A percentile compares a stretch with the other conserved stretches of the same genome.
phyloP scores from a whole-genome alignment of 2,113 vertebrate genomes.

The Myxocyprinus asiaticus region DNA sequence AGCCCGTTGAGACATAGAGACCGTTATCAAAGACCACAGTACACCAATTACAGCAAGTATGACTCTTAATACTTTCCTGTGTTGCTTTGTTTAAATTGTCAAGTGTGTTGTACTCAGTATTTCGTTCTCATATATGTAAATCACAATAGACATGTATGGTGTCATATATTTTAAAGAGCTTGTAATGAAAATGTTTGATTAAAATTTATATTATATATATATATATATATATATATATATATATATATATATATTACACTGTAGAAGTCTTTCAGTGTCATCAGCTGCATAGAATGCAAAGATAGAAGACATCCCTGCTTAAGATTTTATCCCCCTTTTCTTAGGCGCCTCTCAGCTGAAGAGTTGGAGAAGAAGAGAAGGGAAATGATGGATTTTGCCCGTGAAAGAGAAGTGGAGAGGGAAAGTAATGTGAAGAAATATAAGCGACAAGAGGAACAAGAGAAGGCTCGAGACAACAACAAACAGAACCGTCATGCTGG shows the following conservation, averaged over 20 bases:
- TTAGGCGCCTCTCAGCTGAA: constrained; percentile 83
- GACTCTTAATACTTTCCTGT: not conserved
- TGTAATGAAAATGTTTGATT: no score
- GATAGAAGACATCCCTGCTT: no score
- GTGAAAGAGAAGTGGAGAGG: constrained; percentile 86
- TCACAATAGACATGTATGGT: not conserved
- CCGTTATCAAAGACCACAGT: constrained; percentile 69
- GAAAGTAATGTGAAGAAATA: constrained; percentile 83
- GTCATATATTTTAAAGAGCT: not conserved
- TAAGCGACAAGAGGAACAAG: constrained; percentile 81
- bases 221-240: no score
- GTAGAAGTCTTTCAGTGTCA: not conserved
- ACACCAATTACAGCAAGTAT: constrained; percentile 78
- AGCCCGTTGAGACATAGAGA: constrained; percentile 76
- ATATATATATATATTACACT: not conserved
- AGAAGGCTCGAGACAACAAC: constrained; percentile 72
- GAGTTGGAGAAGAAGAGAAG: constrained; percentile 84
- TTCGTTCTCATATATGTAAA: not conserved
- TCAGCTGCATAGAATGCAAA: not conserved
- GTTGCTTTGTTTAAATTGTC: not conserved
- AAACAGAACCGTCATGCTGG: constrained; percentile 74
- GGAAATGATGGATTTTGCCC: constrained; percentile 92
- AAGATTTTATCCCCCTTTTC: not conserved
- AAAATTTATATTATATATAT: no score
- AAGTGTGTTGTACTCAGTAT: not conserved